Base-by-base conservation (phyloP, 2,113 vertebrate species). In the Rhegmatorhina hoffmannsi region DNA sequence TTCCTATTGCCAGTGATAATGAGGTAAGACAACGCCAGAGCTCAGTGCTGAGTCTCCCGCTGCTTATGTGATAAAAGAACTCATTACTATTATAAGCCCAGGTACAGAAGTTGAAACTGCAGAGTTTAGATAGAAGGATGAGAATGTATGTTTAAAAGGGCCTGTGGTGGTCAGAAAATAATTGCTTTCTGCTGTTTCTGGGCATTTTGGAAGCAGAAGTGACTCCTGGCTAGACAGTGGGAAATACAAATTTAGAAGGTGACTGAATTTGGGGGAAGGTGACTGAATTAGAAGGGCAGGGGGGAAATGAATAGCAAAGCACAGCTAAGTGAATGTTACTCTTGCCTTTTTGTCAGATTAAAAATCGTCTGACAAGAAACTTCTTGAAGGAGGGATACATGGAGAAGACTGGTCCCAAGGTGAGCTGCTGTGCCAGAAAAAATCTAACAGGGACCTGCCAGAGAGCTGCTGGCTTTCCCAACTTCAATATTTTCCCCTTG, bases 391-490 rank as follows among this genome's bases (percentile, higher is more conserved):
- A 99, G 90, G 99, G 99, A 31, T 99, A 98, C 96, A 99, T 99
- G 99, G 99, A 99, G 95, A 99, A 99, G 96, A 99, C 99, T 3
- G 99, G 99, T 24, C 99, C 99, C 49, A 98, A 97, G 98, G 99
- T 98, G 95, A 97, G 97, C 90, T 66, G 38, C 59, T 58, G 4
- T 34, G 44, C 15, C 36, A 55, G 49, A 52, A 84, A 77, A 68
- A 38, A 44, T 12, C 40, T 63, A 43, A 31, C n/a, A 62, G 76
- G 73, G 62, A 52, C 67, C 50, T 87, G 31, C 40, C 40, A 68
- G 38, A 93, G 68, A 58, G 67, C 33, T 33, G 6, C 16, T 94
- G 79, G 49, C 36, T 62, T 69, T 87, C 69, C 62, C 78, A 81
- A 52, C 64, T 52, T 88, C 85, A 88, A 6, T 64, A 17, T 82